Percentiles rank a stretch among this genome's conserved stretches.
Evolutionary conservation across 2,113 vertebrate species (phyloP).

Genomic region (Cyanoramphus novaezelandiae): DNA sequence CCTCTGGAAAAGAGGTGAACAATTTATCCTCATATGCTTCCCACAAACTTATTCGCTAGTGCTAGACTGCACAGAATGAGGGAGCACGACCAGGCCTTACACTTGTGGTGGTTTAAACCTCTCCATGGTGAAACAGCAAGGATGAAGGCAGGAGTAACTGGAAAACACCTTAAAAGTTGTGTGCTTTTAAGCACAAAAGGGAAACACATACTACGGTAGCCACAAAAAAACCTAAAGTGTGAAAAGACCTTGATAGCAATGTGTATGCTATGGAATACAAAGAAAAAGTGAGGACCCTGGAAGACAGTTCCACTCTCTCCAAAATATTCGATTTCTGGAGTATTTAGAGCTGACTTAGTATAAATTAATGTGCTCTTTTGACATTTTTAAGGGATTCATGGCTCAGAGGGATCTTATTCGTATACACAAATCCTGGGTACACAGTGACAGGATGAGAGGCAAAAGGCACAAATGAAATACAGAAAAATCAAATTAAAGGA

Average conservation of each 20-base stretch:
- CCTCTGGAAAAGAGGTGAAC: neutral
- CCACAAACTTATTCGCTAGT: neutral
- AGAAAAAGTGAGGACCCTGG: neutral
- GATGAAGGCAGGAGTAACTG: neutral
- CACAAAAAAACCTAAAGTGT: neutral
- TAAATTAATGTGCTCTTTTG: neutral
- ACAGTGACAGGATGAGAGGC: neutral
- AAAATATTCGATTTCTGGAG: neutral
- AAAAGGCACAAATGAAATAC: neutral
- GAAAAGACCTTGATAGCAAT: neutral
- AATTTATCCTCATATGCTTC: neutral
- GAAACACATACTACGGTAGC: fast-evolving
- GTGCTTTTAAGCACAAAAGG: neutral
- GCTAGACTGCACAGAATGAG: neutral
- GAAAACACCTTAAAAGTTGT: neutral
- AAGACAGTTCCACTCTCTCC: neutral
- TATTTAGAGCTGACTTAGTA: neutral
- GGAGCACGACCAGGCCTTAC: neutral
- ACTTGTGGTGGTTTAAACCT: neutral
- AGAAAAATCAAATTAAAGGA: neutral
- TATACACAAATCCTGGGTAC: neutral
- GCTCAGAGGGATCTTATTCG: neutral
- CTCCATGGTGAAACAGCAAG: neutral
- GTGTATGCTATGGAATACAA: neutral
- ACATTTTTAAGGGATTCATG: neutral